These are phyloP conservation scores for Chalcosyrphus nemorum DNA, from an alignment of 2,888 invertebrate genomes.

Conservation along the genomic window DNA sequence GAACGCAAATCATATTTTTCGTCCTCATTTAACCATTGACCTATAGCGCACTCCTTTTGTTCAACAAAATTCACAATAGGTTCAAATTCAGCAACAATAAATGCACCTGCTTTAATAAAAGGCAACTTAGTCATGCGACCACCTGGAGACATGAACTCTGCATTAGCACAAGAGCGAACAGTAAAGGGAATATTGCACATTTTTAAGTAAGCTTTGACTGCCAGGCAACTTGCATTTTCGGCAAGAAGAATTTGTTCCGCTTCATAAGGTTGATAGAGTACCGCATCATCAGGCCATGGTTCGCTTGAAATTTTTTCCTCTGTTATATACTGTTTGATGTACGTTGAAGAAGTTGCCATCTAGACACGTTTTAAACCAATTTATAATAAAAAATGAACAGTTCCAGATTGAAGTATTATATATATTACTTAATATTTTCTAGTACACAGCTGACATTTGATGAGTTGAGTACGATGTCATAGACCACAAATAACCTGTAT, in stretches of 20 bases:
- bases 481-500: too few species aligned
- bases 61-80: constrained; percentile 94
- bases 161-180: constrained; percentile 93
- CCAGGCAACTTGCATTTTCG: constrained; percentile 96
- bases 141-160: constrained; percentile 98
- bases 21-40: constrained; percentile 87
- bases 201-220: constrained; percentile 95
- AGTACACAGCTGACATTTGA: background rate
- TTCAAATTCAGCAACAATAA: constrained; percentile 94
- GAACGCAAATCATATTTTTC: constrained; percentile 96
- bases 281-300: constrained; percentile 94
- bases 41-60: constrained; percentile 91
- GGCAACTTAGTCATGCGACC: constrained; percentile 90
- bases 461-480: too few species aligned
- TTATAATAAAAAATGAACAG: background rate
- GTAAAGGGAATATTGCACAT: constrained; percentile 94
- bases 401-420: background rate
- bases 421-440: background rate
- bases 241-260: constrained; percentile 96
- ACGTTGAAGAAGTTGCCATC: constrained; percentile 74
- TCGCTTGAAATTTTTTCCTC: constrained; percentile 87
- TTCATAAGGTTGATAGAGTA: constrained; percentile 94
- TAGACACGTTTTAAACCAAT: background rate
- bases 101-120: constrained; percentile 94
- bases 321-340: constrained; percentile 78